phyloP scores from a whole-genome alignment of 2,888 invertebrate genomes.

The Tiphia femorata region DNA sequence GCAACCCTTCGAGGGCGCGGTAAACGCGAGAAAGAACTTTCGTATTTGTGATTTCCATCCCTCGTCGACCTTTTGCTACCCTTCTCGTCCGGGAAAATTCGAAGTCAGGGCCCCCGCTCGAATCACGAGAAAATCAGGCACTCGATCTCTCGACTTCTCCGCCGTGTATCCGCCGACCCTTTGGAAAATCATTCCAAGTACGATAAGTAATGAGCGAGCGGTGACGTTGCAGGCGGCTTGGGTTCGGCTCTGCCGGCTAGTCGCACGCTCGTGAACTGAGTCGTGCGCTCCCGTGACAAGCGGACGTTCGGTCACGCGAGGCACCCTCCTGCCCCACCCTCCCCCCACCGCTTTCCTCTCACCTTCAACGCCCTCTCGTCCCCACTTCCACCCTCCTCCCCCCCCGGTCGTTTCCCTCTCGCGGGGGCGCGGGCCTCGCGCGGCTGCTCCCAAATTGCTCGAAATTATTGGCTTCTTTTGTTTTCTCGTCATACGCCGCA shows the following conservation, averaged over 20 bases:
- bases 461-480: constrained; percentile 69
- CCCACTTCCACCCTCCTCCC: neutral
- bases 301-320: constrained; percentile 48
- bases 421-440: constrained; percentile 57
- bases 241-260: constrained; percentile 16
- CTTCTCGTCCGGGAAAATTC: too few relatives aligned
- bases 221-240: neutral
- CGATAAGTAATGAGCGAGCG: too few relatives aligned
- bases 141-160: too few relatives aligned
- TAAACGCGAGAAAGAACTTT: too few relatives aligned
- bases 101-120: too few relatives aligned
- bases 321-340: constrained; percentile 11
- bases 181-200: too few relatives aligned
- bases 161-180: too few relatives aligned
- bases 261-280: constrained; percentile 38
- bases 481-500: constrained; percentile 66
- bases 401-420: neutral
- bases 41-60: too few relatives aligned
- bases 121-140: too few relatives aligned
- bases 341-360: constrained; percentile 8
- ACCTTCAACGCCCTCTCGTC: constrained; percentile 8
- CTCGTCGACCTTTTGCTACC: too few relatives aligned
- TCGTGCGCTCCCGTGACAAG: constrained; percentile 41
- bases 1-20: too few relatives aligned
- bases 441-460: constrained; percentile 67